Evolutionary conservation across 2,797 vertebrate genomes (phyloP).

Genomic region (Synanceia verrucosa): DNA sequence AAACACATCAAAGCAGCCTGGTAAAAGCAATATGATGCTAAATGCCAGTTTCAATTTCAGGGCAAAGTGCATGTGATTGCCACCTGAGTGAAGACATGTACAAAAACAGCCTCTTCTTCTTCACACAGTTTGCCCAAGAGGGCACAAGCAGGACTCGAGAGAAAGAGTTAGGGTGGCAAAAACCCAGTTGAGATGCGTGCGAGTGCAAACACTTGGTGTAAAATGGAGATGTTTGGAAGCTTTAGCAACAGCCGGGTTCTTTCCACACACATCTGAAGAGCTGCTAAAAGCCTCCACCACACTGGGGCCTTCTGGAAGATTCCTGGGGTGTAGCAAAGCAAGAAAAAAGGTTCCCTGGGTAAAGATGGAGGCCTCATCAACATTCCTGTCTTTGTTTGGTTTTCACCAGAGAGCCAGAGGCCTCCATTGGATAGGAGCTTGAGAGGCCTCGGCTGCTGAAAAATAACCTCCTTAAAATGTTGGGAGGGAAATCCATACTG

Average conservation of each 20-base stretch:
- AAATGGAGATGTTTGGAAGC: conserved; percentile 68
- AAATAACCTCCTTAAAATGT: conserved; percentile 69
- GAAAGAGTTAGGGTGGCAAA: conserved; percentile 41
- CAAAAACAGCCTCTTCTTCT: conserved; percentile 48
- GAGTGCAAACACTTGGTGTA: conserved; percentile 67
- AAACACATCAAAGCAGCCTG: conserved; percentile 75
- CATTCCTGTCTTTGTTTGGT: conserved; percentile 82
- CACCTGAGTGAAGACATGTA: conserved; percentile 65
- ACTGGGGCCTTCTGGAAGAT: conserved; percentile 75
- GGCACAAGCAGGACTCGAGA: conserved; percentile 4
- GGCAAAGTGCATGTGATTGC: conserved; percentile 70
- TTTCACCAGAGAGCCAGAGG: conserved; percentile 76
- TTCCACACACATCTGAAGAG: conserved; percentile 70
- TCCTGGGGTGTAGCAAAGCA: conserved; percentile 76
- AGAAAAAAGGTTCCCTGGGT: conserved; percentile 61
- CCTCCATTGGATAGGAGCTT: conserved; percentile 68
- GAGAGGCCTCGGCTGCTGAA: conserved; percentile 63
- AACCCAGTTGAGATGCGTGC: conserved; percentile 25
- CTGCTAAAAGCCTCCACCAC: conserved; percentile 77
- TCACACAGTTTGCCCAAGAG: conserved; percentile 36
- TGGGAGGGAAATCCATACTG: conserved; percentile 65
- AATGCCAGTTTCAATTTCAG: conserved; percentile 81
- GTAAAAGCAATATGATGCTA: conserved; percentile 76
- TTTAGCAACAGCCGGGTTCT: conserved; percentile 67
- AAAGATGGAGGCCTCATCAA: conserved; percentile 82